phyloP scores from a whole-genome alignment of 2,797 vertebrate genomes.

The Hemitrygon akajei region DNA sequence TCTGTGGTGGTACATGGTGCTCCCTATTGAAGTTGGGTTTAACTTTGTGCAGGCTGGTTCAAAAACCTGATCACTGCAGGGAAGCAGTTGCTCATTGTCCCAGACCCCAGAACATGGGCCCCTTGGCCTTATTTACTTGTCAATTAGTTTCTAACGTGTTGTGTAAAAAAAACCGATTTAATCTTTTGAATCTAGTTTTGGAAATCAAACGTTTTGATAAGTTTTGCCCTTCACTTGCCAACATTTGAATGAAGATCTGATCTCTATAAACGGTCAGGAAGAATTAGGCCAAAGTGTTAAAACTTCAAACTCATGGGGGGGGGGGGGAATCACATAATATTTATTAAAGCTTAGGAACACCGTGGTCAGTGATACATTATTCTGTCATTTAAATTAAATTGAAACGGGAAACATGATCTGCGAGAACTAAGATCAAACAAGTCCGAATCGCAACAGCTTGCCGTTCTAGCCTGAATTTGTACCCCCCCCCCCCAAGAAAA shows the following conservation, averaged over 20 bases:
- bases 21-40: too few relatives aligned
- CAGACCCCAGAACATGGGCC: neutral
- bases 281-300: neutral
- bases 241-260: neutral
- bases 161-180: neutral
- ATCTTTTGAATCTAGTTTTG: neutral
- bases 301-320: neutral
- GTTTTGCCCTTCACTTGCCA: neutral
- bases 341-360: neutral
- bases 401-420: neutral
- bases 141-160: neutral
- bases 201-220: neutral
- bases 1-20: too few relatives aligned
- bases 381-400: slow-evolving; percentile 19
- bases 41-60: too few relatives aligned
- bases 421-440: neutral
- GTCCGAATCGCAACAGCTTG: neutral
- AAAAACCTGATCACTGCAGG: too few relatives aligned
- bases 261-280: neutral
- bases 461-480: neutral
- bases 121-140: neutral
- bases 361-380: neutral
- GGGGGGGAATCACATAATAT: too few relatives aligned
- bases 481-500: neutral
- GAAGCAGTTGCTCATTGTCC: too few relatives aligned